Base-by-base conservation (phyloP, 2,113 vertebrate species). In the Pionites leucogaster region DNA sequence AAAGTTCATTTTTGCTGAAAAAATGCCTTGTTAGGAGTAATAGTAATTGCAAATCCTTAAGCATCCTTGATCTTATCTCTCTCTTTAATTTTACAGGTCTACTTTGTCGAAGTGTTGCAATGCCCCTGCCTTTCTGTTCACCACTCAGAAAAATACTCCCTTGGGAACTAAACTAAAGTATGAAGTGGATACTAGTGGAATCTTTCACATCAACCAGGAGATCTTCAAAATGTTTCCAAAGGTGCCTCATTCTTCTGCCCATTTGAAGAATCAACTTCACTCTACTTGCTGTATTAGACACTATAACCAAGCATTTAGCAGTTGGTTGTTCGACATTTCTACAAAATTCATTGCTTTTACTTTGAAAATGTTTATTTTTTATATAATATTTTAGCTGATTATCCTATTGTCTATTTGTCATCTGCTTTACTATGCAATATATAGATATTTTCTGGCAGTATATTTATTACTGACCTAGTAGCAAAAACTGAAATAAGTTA, bases 191-290 rank as follows among this genome's bases (percentile, higher is more conserved):
- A 99, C 99, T 10, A 99, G 99, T 16, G 99, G 99, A 39, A 98
- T 99, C 88, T 98, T 99, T 72, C 99, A 99, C 82, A 99, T 99
- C 97, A 98, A 98, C 94, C 97, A 98, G 11, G 99, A 99, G 96
- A 98, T 99, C 95, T 99, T 99, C 97, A 99, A 99, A 82, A 99
- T 99, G 99, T 99, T 99, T 94, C 99, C 99, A 53, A 99, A 99
- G 98, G 99, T 99, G 82, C 53, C 35, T 82, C n/a, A 13, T 68
- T 7, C 24, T 33, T 85, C 35, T 79, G 12, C 41, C 25, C 3
- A 1, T 60, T 85, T 83, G 9, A 37, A 60, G 60, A 65, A 83
- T 50, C 12, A 37, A 0, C 9, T 85, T 70, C 52, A 28, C 12
- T 77, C 7, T 75, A 11, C 9, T 59, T 71, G 46, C 8, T 86